Percentiles rank a stretch among this genome's conserved stretches.
Evolutionary conservation across 2,797 vertebrate species (phyloP).

Genomic region (Smutsia temminckii): DNA sequence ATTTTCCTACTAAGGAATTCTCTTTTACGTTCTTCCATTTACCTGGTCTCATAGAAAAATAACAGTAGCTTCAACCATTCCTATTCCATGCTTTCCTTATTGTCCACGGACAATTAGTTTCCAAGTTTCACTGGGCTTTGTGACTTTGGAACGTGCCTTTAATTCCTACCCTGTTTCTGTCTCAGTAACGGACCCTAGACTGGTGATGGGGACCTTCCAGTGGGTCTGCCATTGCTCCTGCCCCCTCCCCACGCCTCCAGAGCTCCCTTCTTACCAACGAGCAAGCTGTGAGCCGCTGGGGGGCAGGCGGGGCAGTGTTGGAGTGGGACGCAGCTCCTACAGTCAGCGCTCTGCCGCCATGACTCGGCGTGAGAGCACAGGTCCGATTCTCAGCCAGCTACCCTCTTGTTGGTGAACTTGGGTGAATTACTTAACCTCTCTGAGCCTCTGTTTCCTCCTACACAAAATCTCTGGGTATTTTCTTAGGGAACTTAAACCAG

Average conservation of each 20-base stretch:
- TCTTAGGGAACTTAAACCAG: background rate
- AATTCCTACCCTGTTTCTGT: background rate
- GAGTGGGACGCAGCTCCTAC: background rate
- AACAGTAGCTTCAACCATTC: background rate
- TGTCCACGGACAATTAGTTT: background rate
- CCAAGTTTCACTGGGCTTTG: background rate
- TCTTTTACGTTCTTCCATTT: background rate
- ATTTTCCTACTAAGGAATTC: background rate
- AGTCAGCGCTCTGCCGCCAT: background rate
- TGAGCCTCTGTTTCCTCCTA: background rate
- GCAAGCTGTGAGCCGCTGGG: too few species aligned
- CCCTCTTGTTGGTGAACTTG: too few species aligned
- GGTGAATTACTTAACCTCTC: background rate
- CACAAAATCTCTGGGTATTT: background rate
- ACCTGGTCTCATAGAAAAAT: background rate
- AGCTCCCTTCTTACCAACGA: background rate
- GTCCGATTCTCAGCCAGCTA: background rate
- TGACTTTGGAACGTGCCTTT: background rate
- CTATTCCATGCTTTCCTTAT: too few species aligned
- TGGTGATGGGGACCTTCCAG: too few species aligned
- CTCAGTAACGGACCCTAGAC: background rate
- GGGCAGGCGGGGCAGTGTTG: background rate
- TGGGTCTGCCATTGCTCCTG: too few species aligned
- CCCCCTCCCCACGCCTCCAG: background rate
- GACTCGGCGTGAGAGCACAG: background rate